Base-by-base conservation (phyloP, 2,113 vertebrate genomes). In the Heloderma charlesbogerti region DNA sequence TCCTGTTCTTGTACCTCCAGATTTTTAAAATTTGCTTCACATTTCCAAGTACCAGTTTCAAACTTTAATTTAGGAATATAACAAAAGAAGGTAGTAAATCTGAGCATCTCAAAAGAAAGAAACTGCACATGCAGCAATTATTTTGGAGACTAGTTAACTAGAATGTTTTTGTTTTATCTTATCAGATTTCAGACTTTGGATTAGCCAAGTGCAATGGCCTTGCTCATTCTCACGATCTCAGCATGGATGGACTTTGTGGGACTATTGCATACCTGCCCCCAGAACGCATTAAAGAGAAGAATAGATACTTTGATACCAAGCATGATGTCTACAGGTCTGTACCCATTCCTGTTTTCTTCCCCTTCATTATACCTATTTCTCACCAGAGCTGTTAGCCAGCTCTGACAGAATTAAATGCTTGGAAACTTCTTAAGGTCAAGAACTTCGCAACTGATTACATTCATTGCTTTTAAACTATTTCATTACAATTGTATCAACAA, bases 241-340 rank as follows among this genome's bases (percentile, higher is more conserved):
- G 99, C 92, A 97, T 99, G 93, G 99, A 99, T 0, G 99, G 99
- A 18, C 98, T 99, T 93, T 99, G 98, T 6, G 99, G 99, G 75
- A 99, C 99, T 0, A 98, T 99, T 1, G 99, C 99, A 1, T 99
- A 99, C 93, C 98, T 99, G 54, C 99, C 99, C 0, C 99, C 99
- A 0, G 99, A 99, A 94, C 98, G 99, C 91, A 99, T 99, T 97
- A 98, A 98, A 6, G 98, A 99, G 96, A 99, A 99, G 94, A 98
- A 98, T 96, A 95, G 98, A 77, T 98, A 98, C 92, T 99, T 99
- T 1, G 98, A 99, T 97, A 99, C 98, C 93, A 99, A 99, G 90
- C 99, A 99, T 0, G 99, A 99, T 0, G 98, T 99, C 10, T 99
- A 99, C 98, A 99, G 99, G 99, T 99, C 66, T 69, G 98, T 88